Percentiles rank a stretch among this genome's conserved stretches.
Conservation (phyloP, 2,888 invertebrate species). For the Parascotia fuliginaria region DNA sequence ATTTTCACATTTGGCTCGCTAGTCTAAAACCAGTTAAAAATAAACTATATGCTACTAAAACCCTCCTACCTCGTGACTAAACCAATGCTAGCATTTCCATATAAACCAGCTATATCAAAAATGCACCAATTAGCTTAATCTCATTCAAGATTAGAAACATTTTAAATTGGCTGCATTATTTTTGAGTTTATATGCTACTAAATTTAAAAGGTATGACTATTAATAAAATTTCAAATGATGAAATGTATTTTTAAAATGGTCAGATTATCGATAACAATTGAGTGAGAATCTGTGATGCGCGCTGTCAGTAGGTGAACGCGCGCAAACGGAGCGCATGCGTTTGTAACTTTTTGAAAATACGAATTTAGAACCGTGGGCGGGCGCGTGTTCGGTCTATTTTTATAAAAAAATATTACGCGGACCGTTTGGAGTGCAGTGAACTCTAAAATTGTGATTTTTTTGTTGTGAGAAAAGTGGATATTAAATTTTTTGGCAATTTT, state of each 20-base stretch:
- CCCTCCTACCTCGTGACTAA: slow-evolving; percentile 44
- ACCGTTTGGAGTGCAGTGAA: slow-evolving; percentile 74
- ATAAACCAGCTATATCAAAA: slow-evolving; percentile 26
- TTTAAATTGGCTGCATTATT: slow-evolving; percentile 14
- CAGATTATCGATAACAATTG: slow-evolving; percentile 54
- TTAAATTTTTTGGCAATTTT: slow-evolving; percentile 11
- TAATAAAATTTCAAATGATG: slow-evolving; percentile 5
- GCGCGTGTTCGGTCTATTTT: slow-evolving; percentile 62
- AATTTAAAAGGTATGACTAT: slow-evolving; percentile 15
- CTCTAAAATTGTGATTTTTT: slow-evolving; percentile 49
- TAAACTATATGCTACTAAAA: slow-evolving; percentile 37
- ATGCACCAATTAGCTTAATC: not conserved
- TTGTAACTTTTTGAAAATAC: slow-evolving; percentile 48
- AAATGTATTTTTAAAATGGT: slow-evolving; percentile 45
- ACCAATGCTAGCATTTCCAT: slow-evolving; percentile 44
- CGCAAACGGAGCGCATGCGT: slow-evolving; percentile 68
- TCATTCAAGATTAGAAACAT: slow-evolving; percentile 5
- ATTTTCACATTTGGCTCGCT: slow-evolving; percentile 48
- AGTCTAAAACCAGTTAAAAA: slow-evolving; percentile 48
- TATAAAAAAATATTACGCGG: slow-evolving; percentile 53
- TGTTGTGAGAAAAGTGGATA: slow-evolving; percentile 39
- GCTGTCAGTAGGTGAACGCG: slow-evolving; percentile 65
- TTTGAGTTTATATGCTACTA: slow-evolving; percentile 11
- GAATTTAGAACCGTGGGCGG: slow-evolving; percentile 56
- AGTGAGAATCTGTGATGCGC: slow-evolving; percentile 45